Percentiles rank a stretch among this genome's conserved stretches.
Conservation (phyloP, 1,140 invertebrate species). For the Acromyrmex echinatior region DNA sequence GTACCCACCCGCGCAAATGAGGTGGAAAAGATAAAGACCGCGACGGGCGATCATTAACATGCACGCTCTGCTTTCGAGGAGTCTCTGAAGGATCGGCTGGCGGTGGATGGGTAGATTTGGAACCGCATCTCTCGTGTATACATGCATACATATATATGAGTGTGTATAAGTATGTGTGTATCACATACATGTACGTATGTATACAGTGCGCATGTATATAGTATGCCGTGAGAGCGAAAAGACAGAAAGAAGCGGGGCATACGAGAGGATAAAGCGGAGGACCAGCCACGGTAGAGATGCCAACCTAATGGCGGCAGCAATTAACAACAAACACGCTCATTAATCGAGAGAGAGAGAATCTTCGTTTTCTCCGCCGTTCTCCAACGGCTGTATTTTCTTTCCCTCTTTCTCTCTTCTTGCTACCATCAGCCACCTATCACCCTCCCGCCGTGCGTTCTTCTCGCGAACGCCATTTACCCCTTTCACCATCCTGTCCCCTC, state of each 20-base stretch:
- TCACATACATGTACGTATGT: not conserved
- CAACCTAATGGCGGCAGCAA: constrained; percentile 87
- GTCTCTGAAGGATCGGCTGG: constrained; percentile 68
- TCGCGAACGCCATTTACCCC: constrained; percentile 72
- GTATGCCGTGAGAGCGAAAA: constrained; percentile 10
- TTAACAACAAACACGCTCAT: constrained; percentile 87
- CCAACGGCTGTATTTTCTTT: constrained; percentile 44
- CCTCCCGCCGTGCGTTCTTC: not conserved
- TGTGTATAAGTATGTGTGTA: not conserved
- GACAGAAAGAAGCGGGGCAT: constrained; percentile 41
- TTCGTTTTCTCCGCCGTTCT: constrained; percentile 67
- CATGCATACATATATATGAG: not conserved
- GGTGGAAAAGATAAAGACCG: constrained; percentile 87
- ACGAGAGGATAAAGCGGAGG: constrained; percentile 56
- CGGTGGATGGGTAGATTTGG: constrained; percentile 69
- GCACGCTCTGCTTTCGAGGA: constrained; percentile 82
- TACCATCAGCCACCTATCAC: not conserved
- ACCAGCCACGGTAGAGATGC: constrained; percentile 76
- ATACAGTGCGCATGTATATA: constrained; percentile 11
- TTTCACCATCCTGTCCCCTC: constrained; percentile 68
- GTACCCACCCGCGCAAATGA: constrained; percentile 85
- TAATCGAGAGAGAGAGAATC: constrained; percentile 83
- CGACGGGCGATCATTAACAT: constrained; percentile 86
- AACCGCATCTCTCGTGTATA: constrained; percentile 45
- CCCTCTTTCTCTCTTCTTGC: constrained; percentile 50